Conservation (phyloP, 1,140 invertebrate genomes). For the Drosophila eugracilis region DNA sequence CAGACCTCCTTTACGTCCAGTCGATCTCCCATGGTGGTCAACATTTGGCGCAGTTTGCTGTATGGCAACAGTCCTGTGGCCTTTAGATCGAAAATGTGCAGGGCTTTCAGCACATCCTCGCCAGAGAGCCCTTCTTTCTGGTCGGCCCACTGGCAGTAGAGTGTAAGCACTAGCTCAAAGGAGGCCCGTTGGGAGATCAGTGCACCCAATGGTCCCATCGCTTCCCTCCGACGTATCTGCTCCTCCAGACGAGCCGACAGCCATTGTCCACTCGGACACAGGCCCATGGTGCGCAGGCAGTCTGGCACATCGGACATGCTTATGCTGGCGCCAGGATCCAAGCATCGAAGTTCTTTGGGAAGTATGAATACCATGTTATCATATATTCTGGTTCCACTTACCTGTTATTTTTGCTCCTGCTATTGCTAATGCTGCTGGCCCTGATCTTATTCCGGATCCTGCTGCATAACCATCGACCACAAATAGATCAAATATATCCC, state of each 20-base stretch:
- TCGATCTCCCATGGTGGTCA: conserved; percentile 97
- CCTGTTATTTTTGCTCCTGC: neutral
- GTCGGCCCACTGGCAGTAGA: conserved; percentile 44
- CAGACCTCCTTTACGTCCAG: conserved; percentile 92
- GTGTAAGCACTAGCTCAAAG: conserved; percentile 48
- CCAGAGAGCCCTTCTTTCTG: conserved; percentile 24
- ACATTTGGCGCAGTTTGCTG: conserved; percentile 95
- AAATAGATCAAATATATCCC: conserved; percentile 41
- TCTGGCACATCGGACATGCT: conserved; percentile 41
- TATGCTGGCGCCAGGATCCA: conserved; percentile 4
- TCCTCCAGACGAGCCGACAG: conserved; percentile 36
- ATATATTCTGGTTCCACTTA: neutral
- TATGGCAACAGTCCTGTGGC: conserved; percentile 96
- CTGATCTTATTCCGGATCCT: neutral
- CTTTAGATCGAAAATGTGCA: conserved; percentile 94
- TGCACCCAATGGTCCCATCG: neutral
- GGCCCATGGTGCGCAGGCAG: conserved; percentile 82
- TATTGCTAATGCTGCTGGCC: neutral
- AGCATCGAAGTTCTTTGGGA: neutral
- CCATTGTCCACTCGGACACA: conserved; percentile 73
- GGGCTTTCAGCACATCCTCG: conserved; percentile 55
- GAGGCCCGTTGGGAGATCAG: conserved; percentile 3
- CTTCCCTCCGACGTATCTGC: conserved; percentile 1
- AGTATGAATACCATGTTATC: neutral
- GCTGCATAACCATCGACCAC: neutral